Base-by-base conservation (phyloP, 2,888 invertebrate species). In the Sussaba pulchella region DNA sequence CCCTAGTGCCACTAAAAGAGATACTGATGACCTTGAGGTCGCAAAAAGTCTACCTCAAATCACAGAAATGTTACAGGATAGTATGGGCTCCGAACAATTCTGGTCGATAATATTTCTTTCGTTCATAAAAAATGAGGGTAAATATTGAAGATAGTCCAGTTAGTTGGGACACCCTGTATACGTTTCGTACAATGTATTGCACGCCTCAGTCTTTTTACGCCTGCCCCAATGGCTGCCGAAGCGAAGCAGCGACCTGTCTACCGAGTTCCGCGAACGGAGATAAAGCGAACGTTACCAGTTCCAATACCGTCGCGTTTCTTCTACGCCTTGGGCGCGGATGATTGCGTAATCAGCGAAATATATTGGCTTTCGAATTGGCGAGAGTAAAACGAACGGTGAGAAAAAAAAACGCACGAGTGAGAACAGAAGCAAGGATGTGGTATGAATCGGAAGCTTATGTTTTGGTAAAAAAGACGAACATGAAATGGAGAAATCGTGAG, bases 311-410 rank as follows among this genome's bases (percentile, higher is more conserved):
- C 26, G 2, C 19, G 4, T 17, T 64, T 47, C 47, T 31, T 6
- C 8, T 1, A 19, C 12, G 17, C 12, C 70, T 74, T 69, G 17
- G 57, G 80, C 50, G 64, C 77, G n/a, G n/a, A n/a, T n/a, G n/a
- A n/a, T n/a, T n/a, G n/a, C 59, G 80, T 82, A 81, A 82, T 80
- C 80, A 80, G 71, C 50, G 80, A 74, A 81, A n/a, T 80, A 81
- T 66, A 81, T 82, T 67, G 72, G 64, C 71, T 57, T 59, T 14
- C 24, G 69, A 71, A 54, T 50, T 43, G 17, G 24, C 50, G 36
- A 36, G 39, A 17, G 14, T n/a, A n/a, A n/a, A n/a, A n/a, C n/a
- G 50, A 61, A 63, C 47, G 45, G 52, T 45, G 50, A 31, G 59
- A 67, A 61, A 70, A 59, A 52, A 45, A 43, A 5, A n/a, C 26